Base-by-base conservation (phyloP, 2,888 invertebrate species). In the Nomada fabriciana region DNA sequence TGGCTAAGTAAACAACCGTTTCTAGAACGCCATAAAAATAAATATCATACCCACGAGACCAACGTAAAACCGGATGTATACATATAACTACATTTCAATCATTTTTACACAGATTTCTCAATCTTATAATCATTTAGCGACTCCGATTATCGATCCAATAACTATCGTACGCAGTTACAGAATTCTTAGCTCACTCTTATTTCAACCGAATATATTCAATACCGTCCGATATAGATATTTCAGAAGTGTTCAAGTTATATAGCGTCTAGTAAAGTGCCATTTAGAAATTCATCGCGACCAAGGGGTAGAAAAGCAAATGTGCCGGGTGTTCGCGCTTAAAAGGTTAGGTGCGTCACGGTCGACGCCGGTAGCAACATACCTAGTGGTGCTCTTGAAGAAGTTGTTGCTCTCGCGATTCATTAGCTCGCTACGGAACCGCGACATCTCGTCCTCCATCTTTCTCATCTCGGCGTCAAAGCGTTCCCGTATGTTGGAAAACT, bases 381-480 rank as follows among this genome's bases (percentile, higher is more conserved):
- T 98, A 93, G 97, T 96, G 91, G 97, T 97, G 94, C 96, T 97
- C 95, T 97, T 97, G 95, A 98, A 98, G 95, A 98, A 98, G 93
- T 98, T 97, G 94, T 97, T 97, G 93, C 97, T 97, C 94, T 98
- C 98, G 93, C 98, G 96, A 94, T 98, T 98, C 97, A 98, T 97
- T 86, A 98, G 95, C 94, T 98, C 98, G 88, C 97, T 97, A 91
- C 98, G 96, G 95, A 98, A 98, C 95, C 97, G 97, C 94, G 97
- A 97, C 99, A 99, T 99, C 95, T 99, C 99, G 92, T 98, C 98
- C 95, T 99, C 99, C 98, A 99, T 99, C 95, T 98, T 98, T 92
- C 97, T 96, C 99, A 99, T 99, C 96, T 99, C 99, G 86, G 97
- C 97, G 94, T 99, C 98, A 94, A 98, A 98, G 90, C 98, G 96